Base-by-base conservation (phyloP, 2,888 invertebrate species). In the Timema podura region DNA sequence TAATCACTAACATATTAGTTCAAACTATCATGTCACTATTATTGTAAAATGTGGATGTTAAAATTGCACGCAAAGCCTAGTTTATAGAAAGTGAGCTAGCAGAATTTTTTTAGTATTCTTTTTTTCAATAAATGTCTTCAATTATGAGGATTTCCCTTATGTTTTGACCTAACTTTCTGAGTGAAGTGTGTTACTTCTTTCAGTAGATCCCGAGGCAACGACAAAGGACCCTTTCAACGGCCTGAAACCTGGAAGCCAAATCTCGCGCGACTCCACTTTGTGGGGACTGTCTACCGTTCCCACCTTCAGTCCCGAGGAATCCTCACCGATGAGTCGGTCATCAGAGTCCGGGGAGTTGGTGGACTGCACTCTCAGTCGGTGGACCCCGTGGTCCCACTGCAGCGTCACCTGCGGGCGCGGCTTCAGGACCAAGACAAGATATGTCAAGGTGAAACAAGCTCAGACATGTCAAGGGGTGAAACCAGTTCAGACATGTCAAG, bases 371-470 rank as follows among this genome's bases (percentile, higher is more conserved):
- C 79, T 80, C 11, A 77, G 79, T 5, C 78, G 78, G 6, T 84
- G 84, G 84, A 76, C 78, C 11, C 75, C 76, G 5, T 85, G 82
- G 82, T 78, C 79, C 10, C 79, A 80, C 15, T 84, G 84, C 74
- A 80, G 79, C 54, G 83, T 80, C 0, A 81, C 81, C 11, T 84
- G 84, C 75, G 85, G 84, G 2, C 78, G 79, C 66, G 83, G 82
- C 6, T 79, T 85, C 51, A 84, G 85, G 72, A 16, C 46, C 6
- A 65, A 48, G 13, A 66, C 44, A 45, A 54, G 69, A 10, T 44
- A 54, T 11, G 59, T 69, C 57, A 61, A 44, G 64, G 68, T 68
- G n/a, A 68, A 30, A 15, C 3, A 1, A 30, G 30, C 30, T 30
- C 30, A 30, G 30, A 30, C 30, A 30, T 30, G 30, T 30, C 30